Percentiles rank a stretch among this genome's conserved stretches.
Conservation (phyloP, 2,113 vertebrate species). For the Sturnira hondurensis region DNA sequence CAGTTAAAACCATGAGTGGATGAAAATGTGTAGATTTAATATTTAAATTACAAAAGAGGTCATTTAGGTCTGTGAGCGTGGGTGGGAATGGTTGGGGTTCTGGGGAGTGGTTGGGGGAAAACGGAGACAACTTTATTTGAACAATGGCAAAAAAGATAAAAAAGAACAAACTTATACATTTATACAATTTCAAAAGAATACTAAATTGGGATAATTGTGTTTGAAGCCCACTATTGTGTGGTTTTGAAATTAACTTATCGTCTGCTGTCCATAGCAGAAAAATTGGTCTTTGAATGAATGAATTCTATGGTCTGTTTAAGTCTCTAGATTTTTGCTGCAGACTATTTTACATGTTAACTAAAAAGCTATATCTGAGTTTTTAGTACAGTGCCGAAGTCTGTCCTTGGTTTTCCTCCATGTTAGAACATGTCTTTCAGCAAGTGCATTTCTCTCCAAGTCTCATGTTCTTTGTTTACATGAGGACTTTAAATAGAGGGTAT, state of each 20-base stretch:
- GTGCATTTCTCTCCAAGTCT: background rate
- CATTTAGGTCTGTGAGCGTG: background rate
- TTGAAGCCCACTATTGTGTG: background rate
- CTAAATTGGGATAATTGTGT: background rate
- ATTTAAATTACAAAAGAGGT: background rate
- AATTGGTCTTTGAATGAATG: background rate
- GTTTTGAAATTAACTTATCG: background rate
- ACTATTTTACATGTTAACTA: background rate
- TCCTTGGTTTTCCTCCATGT: background rate
- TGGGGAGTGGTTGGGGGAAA: too few relatives aligned
- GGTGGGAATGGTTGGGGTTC: too few relatives aligned
- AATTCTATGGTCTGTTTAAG: background rate
- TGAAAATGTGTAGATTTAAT: too few relatives aligned
- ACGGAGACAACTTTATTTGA: too few relatives aligned
- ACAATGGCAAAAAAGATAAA: too few relatives aligned
- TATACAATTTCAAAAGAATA: background rate
- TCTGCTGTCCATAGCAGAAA: background rate
- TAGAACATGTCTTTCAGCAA: background rate
- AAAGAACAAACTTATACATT: background rate
- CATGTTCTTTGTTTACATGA: background rate
- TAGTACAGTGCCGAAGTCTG: background rate
- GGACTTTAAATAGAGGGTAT: background rate
- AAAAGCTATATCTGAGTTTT: background rate
- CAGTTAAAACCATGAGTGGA: too few relatives aligned
- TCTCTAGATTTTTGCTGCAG: background rate